phyloP scores from a whole-genome alignment of 1,140 invertebrate species.

The Acromyrmex heyeri region DNA sequence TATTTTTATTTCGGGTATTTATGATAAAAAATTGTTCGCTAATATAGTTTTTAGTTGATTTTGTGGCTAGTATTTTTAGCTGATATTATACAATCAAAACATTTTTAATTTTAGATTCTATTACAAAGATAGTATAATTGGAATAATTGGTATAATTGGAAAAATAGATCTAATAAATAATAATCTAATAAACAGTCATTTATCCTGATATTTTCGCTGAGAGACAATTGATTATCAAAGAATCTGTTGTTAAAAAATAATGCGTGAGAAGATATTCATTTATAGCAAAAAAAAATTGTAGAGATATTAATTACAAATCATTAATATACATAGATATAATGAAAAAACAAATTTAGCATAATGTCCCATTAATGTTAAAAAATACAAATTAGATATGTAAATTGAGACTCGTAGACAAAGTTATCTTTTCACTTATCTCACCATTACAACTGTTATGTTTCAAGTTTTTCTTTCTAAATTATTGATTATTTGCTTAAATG shows the following conservation, averaged over 20 bases:
- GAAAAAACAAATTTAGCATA: neutral
- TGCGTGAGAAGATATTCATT: neutral
- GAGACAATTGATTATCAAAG: neutral
- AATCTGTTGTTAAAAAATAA: neutral
- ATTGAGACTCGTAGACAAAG: constrained; percentile 45
- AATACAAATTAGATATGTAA: constrained; percentile 19
- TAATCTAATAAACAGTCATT: neutral
- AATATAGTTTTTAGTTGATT: too few species aligned
- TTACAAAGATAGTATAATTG: constrained; percentile 18
- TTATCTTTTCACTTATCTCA: constrained; percentile 57
- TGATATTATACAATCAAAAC: too few species aligned
- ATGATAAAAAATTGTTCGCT: too few species aligned
- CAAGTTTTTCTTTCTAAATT: constrained; percentile 58
- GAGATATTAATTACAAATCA: neutral
- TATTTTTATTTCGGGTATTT: too few species aligned
- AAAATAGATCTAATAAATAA: too few species aligned
- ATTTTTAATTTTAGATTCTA: neutral
- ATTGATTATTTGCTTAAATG: constrained; percentile 54
- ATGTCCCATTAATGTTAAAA: neutral
- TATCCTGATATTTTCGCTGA: neutral
- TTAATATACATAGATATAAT: neutral
- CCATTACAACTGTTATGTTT: constrained; percentile 39
- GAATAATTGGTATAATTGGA: too few species aligned
- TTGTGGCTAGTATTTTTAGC: too few species aligned
- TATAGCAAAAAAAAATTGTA: neutral